Evolutionary conservation across 2,888 invertebrate genomes (phyloP).

Genomic region (Erebia palarica): DNA sequence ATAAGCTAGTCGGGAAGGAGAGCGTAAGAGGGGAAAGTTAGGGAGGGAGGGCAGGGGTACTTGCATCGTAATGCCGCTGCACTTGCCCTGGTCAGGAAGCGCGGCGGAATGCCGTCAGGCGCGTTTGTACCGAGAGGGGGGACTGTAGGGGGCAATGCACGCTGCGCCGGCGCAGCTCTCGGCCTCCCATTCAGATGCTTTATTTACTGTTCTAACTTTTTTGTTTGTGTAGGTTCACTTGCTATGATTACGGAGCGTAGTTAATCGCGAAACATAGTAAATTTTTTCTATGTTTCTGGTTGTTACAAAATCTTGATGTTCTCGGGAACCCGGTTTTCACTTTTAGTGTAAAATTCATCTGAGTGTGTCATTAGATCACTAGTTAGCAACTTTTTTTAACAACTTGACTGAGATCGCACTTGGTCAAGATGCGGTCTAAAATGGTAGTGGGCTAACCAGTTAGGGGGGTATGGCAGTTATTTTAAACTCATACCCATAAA

Average conservation of each 20-base stretch:
- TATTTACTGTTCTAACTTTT: constrained; percentile 62
- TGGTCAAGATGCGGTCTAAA: too few species aligned
- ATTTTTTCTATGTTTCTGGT: too few species aligned
- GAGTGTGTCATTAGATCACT: too few species aligned
- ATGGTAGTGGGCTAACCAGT: too few species aligned
- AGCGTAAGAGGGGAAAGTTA: constrained; percentile 41
- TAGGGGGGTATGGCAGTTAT: too few species aligned
- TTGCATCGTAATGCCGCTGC: constrained; percentile 77
- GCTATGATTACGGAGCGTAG: neutral
- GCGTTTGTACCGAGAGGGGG: constrained; percentile 64
- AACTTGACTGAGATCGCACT: too few species aligned
- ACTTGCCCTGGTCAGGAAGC: constrained; percentile 82
- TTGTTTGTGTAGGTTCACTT: constrained; percentile 29
- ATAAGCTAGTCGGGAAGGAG: constrained; percentile 48
- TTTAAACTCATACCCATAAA: too few species aligned
- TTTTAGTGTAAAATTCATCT: too few species aligned
- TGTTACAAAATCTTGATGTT: too few species aligned
- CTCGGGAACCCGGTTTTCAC: too few species aligned
- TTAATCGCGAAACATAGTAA: too few species aligned
- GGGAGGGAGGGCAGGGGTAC: constrained; percentile 59
- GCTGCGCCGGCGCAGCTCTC: constrained; percentile 71
- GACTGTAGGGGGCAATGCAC: constrained; percentile 69
- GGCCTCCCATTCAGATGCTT: constrained; percentile 70
- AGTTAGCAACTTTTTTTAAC: too few species aligned
- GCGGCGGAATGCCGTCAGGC: constrained; percentile 82